phyloP scores from a whole-genome alignment of 2,888 invertebrate genomes.

The Troilus luridus region DNA sequence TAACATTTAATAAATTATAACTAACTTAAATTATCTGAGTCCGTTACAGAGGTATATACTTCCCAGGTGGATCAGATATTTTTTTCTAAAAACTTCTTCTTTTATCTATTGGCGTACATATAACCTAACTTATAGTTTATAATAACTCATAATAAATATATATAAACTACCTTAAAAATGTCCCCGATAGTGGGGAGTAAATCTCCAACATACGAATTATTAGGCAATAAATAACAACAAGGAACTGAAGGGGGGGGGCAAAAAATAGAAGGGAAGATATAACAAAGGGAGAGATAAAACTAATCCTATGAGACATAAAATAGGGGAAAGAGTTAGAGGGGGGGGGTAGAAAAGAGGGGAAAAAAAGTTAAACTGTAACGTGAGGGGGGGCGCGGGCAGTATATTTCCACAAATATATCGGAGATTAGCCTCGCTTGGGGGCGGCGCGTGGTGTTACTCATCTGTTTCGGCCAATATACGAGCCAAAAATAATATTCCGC shows the following conservation, averaged over 20 bases:
- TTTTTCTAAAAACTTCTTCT: neutral
- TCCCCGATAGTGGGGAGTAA: neutral
- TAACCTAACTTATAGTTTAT: neutral
- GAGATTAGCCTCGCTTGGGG: neutral
- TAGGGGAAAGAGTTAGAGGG: neutral
- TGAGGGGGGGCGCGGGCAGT: neutral
- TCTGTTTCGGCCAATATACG: slow-evolving; percentile 27
- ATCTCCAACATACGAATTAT: slow-evolving; percentile 10
- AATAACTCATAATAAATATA: neutral
- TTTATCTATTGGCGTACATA: neutral
- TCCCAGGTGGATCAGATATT: too few relatives aligned
- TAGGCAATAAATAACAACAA: neutral
- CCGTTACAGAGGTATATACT: too few relatives aligned
- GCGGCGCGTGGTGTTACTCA: neutral
- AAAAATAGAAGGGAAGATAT: neutral
- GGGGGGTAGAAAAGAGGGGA: too few relatives aligned
- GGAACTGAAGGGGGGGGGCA: neutral
- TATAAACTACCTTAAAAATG: neutral
- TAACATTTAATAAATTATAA: too few relatives aligned
- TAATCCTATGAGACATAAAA: slow-evolving; percentile 36
- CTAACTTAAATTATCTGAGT: too few relatives aligned
- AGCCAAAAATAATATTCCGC: slow-evolving; percentile 1
- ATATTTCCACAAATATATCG: slow-evolving; percentile 32
- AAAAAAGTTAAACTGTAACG: slow-evolving; percentile 20
- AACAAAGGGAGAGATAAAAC: slow-evolving; percentile 37